Evolutionary conservation across 2,888 invertebrate genomes (phyloP).

Genomic region (Harpagoxenus sublaevis): DNA sequence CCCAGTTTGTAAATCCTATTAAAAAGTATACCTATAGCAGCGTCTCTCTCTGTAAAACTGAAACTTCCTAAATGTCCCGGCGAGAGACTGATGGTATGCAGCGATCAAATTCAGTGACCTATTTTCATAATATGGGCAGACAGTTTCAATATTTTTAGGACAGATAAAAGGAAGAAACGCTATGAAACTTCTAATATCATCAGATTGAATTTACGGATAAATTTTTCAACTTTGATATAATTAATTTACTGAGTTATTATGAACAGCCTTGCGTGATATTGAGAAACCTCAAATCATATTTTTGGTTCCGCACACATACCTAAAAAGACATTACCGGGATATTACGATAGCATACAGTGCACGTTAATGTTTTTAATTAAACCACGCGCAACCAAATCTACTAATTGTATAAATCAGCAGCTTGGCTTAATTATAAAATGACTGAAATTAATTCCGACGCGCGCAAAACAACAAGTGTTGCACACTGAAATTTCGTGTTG

Average conservation of each 20-base stretch:
- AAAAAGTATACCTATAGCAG: slow-evolving; percentile 54
- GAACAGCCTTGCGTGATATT: neutral
- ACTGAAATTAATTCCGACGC: slow-evolving; percentile 26
- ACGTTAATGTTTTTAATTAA: slow-evolving; percentile 34
- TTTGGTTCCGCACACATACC: neutral
- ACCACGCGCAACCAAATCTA: slow-evolving; percentile 25
- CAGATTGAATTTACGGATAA: neutral
- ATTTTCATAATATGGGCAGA: slow-evolving; percentile 37
- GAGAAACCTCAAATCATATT: neutral
- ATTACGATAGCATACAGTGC: slow-evolving; percentile 10
- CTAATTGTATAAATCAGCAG: slow-evolving; percentile 27
- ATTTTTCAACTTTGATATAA: neutral
- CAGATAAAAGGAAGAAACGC: neutral
- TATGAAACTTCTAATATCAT: slow-evolving; percentile 11
- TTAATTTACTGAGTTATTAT: slow-evolving; percentile 12
- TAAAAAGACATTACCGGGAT: slow-evolving; percentile 3
- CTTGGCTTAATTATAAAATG: slow-evolving; percentile 37
- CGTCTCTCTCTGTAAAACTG: slow-evolving; percentile 42
- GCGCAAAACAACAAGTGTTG: neutral
- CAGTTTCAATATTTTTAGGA: slow-evolving; percentile 29
- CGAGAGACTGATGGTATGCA: slow-evolving; percentile 38
- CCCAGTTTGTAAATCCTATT: slow-evolving; percentile 59
- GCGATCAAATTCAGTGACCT: slow-evolving; percentile 40
- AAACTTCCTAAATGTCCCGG: slow-evolving; percentile 57
- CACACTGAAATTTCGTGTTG: neutral